A percentile compares a stretch with the other conserved stretches of the same genome.
Evolutionary conservation across 2,888 invertebrate genomes (phyloP).

Genomic region (Volucella inanis): DNA sequence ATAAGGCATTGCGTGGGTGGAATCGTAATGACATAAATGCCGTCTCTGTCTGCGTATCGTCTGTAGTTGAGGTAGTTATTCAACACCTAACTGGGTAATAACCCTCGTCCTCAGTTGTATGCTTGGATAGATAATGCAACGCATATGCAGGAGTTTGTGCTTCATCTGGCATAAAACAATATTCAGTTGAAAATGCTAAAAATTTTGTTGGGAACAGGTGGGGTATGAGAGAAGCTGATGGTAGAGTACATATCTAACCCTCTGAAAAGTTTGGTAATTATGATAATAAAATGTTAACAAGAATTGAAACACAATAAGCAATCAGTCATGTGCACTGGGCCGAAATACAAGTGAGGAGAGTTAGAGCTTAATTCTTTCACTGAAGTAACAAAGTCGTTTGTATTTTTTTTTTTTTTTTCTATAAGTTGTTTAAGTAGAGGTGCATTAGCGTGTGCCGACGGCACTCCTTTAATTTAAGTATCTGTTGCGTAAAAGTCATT

Average conservation of each 20-base stretch:
- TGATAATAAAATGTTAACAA: constrained; percentile 37
- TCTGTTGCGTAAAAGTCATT: constrained; percentile 61
- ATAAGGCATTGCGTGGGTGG: constrained; percentile 41
- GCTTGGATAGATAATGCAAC: constrained; percentile 54
- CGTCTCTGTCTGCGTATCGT: constrained; percentile 34
- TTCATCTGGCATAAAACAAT: constrained; percentile 31
- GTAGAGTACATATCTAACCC: constrained; percentile 16
- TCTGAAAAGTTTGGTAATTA: constrained; percentile 54
- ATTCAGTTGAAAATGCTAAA: constrained; percentile 26
- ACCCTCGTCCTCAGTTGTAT: constrained; percentile 45
- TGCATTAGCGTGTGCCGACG: constrained; percentile 45
- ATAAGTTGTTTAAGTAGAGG: constrained; percentile 8
- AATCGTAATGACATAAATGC: constrained; percentile 45
- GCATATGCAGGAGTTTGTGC: constrained; percentile 21
- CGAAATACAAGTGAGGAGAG: constrained; percentile 7
- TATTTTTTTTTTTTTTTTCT: constrained; percentile 13
- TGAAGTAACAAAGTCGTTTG: constrained; percentile 15
- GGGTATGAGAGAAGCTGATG: constrained; percentile 5
- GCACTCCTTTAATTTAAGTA: constrained; percentile 27
- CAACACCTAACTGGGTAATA: constrained; percentile 63
- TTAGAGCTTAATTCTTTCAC: not conserved
- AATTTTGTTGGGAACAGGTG: constrained; percentile 40
- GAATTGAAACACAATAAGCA: constrained; percentile 51
- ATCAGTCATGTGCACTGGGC: constrained; percentile 69
- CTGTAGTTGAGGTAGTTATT: constrained; percentile 51